Conservation (phyloP, 2,797 vertebrate species). For the Emys orbicularis region DNA sequence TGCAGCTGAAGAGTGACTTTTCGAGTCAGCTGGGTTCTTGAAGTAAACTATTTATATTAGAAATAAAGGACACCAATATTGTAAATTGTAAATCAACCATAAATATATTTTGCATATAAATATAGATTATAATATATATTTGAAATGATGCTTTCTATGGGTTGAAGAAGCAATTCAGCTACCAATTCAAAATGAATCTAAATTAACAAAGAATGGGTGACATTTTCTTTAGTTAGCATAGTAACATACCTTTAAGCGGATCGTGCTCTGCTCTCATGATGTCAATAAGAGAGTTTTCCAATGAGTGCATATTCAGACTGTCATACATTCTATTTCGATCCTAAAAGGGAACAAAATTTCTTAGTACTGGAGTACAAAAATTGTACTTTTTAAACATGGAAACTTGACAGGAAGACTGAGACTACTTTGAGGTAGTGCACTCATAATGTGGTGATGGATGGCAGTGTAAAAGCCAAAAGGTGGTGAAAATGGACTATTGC, state of each 20-base stretch:
- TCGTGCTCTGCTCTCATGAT: slow-evolving; percentile 99
- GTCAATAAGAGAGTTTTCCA: slow-evolving; percentile 99
- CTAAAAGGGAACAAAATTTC: slow-evolving; percentile 83
- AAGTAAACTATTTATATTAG: not conserved
- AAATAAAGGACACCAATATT: not conserved
- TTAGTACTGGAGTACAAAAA: slow-evolving; percentile 58
- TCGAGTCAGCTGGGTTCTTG: not conserved
- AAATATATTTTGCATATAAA: slow-evolving; percentile 14
- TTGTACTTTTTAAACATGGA: slow-evolving; percentile 34
- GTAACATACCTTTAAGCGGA: slow-evolving; percentile 94
- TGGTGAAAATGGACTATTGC: not conserved
- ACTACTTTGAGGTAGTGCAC: not conserved
- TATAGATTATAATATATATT: not conserved
- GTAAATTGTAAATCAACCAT: not conserved
- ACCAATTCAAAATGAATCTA: slow-evolving; percentile 28
- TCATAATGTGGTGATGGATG: slow-evolving; percentile 8
- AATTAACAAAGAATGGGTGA: slow-evolving; percentile 62
- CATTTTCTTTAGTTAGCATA: slow-evolving; percentile 60
- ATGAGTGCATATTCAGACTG: slow-evolving; percentile 99
- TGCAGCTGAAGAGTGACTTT: not conserved
- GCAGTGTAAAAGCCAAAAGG: not conserved
- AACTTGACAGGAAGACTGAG: slow-evolving; percentile 28
- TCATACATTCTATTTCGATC: slow-evolving; percentile 98
- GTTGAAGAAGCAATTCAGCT: not conserved
- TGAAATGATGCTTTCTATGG: not conserved